Percentiles rank a stretch among this genome's conserved stretches.
These are phyloP conservation scores for Pseudococcus viburni DNA, from an alignment of 2,888 invertebrate genomes.

Conservation along the genomic window DNA sequence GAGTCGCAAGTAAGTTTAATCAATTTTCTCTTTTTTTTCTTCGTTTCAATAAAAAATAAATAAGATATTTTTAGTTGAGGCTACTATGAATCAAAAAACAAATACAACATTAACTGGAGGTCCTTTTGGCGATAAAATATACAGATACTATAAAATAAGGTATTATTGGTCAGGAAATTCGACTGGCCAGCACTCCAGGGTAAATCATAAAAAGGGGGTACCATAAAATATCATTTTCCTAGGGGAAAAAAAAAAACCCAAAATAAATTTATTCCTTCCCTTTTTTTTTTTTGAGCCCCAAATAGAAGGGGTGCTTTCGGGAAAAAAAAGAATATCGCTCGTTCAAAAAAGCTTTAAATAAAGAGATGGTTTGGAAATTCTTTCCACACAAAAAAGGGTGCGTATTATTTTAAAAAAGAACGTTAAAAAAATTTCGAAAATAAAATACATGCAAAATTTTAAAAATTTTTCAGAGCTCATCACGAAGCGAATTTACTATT, in stretches of 20 bases:
- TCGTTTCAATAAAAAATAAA: too few relatives aligned
- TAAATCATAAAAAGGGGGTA: background rate
- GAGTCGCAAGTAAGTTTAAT: background rate
- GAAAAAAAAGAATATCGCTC: background rate
- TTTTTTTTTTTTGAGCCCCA: background rate
- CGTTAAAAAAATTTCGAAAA: too few relatives aligned
- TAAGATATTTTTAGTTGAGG: background rate
- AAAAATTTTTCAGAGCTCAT: background rate
- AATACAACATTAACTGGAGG: background rate
- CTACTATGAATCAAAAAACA: background rate
- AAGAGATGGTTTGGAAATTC: background rate
- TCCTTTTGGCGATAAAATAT: background rate
- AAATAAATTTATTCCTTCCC: too few relatives aligned
- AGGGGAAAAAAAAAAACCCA: too few relatives aligned
- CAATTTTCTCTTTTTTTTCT: background rate
- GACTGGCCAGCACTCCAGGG: background rate
- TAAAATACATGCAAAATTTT: too few relatives aligned
- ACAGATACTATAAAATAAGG: background rate
- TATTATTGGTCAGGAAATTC: background rate
- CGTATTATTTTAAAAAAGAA: too few relatives aligned
- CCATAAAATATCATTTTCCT: too few relatives aligned
- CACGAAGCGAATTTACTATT: background rate
- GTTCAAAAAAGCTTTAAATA: background rate
- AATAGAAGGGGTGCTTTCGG: background rate
- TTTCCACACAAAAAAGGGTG: background rate